Evolutionary conservation across 2,113 vertebrate genomes (phyloP).

Genomic region (Lates calcarifer): DNA sequence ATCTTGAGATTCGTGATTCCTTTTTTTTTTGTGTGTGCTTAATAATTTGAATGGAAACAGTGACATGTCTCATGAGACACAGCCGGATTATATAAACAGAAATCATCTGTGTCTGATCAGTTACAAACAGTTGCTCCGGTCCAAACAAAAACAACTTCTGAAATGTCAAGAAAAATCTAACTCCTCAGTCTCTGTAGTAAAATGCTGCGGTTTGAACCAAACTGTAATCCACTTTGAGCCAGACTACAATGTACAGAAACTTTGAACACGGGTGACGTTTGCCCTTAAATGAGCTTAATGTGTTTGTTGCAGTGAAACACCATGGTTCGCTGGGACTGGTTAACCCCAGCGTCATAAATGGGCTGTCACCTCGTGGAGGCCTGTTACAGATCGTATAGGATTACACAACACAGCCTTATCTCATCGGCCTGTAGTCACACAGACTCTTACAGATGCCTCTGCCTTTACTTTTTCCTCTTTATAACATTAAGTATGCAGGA

Average conservation of each 20-base stretch:
- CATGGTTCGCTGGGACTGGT: conserved; percentile 55
- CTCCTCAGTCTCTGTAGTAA: conserved; percentile 41
- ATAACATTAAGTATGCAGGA: too few species aligned
- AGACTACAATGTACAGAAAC: conserved; percentile 43
- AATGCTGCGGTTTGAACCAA: conserved; percentile 43
- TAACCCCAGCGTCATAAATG: conserved; percentile 69
- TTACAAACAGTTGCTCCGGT: conserved; percentile 10
- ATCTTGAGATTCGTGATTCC: conserved; percentile 43
- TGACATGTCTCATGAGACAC: conserved; percentile 12
- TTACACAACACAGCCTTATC: conserved; percentile 12
- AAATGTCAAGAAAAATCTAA: conserved; percentile 49
- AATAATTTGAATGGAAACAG: conserved; percentile 47
- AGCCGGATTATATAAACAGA: conserved; percentile 46
- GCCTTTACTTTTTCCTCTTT: background rate
- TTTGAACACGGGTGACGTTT: conserved; percentile 34
- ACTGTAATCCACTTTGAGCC: conserved; percentile 29
- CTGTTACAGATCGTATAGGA: conserved; percentile 38
- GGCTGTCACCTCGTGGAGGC: conserved; percentile 69
- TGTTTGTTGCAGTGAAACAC: conserved; percentile 60
- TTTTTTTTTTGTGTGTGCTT: conserved; percentile 17
- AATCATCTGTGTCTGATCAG: conserved; percentile 37
- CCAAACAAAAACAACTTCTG: conserved; percentile 28
- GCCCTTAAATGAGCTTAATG: conserved; percentile 51
- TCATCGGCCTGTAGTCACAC: background rate
- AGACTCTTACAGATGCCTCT: background rate